Evolutionary conservation across 2,888 invertebrate species (phyloP).

Genomic region (Hemicrepidius hirtus): DNA sequence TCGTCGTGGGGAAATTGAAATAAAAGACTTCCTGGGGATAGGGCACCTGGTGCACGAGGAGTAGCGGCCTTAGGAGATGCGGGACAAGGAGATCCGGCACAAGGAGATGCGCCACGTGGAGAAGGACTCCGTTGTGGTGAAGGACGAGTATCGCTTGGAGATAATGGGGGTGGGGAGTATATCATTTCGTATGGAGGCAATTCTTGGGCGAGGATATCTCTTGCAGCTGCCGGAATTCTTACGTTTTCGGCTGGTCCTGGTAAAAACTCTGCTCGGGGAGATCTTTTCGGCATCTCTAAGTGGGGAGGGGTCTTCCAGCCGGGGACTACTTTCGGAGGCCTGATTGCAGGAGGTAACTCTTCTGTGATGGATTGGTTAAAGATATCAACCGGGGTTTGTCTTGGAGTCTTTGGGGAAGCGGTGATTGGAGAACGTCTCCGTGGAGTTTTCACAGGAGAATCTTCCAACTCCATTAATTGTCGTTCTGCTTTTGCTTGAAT

Average conservation of each 20-base stretch:
- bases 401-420: no score
- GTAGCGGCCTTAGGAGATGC: no score
- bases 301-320: slow-evolving; percentile 18
- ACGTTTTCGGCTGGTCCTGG: neutral
- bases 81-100: no score
- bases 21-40: no score
- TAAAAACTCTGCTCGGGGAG: neutral
- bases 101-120: neutral
- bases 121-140: no score
- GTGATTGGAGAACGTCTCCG: no score
- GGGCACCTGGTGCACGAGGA: slow-evolving; percentile 2
- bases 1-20: neutral
- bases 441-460: no score
- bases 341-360: neutral
- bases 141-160: neutral
- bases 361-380: neutral
- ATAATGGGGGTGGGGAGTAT: slow-evolving; percentile 33
- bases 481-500: no score
- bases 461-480: no score
- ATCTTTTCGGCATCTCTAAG: neutral
- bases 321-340: neutral
- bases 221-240: neutral
- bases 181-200: slow-evolving; percentile 8
- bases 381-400: no score
- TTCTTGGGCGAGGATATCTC: neutral